These are phyloP conservation scores for Temnothorax longispinosus DNA, from an alignment of 1,140 invertebrate species.

Conservation along the genomic window DNA sequence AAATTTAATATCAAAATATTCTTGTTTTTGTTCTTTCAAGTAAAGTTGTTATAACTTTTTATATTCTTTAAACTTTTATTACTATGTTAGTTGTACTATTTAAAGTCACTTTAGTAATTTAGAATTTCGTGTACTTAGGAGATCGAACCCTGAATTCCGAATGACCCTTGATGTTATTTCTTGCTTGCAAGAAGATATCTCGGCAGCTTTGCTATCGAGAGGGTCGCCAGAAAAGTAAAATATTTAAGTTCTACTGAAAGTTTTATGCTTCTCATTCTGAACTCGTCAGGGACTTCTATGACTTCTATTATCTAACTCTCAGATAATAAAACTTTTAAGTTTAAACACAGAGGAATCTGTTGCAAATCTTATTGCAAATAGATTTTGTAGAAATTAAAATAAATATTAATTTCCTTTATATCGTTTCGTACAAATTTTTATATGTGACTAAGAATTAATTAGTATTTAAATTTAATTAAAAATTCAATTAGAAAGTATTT, in stretches of 20 bases:
- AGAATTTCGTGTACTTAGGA: not conserved
- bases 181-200: slow-evolving; percentile 4
- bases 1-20: not conserved
- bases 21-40: not conserved
- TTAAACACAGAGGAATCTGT: slow-evolving; percentile 1
- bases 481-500: not conserved
- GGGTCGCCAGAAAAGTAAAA: not conserved
- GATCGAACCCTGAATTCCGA: no score
- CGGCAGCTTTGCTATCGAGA: slow-evolving; percentile 7
- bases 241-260: slow-evolving; percentile 21
- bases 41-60: not conserved
- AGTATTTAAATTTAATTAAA: not conserved
- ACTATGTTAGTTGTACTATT: not conserved
- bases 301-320: no score
- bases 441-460: no score
- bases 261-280: slow-evolving; percentile 6
- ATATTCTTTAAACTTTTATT: not conserved
- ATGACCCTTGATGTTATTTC: not conserved
- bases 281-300: not conserved
- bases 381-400: slow-evolving; percentile 19
- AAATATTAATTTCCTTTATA: not conserved
- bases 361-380: not conserved
- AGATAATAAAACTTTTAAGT: slow-evolving; percentile 33
- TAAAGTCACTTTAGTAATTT: not conserved
- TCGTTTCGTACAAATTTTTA: not conserved